Percentiles rank a stretch among this genome's conserved stretches.
These are phyloP conservation scores for Arbacia lixula DNA, from an alignment of 53 echinoderm and acorn worm genomes.

Conservation along the genomic window DNA sequence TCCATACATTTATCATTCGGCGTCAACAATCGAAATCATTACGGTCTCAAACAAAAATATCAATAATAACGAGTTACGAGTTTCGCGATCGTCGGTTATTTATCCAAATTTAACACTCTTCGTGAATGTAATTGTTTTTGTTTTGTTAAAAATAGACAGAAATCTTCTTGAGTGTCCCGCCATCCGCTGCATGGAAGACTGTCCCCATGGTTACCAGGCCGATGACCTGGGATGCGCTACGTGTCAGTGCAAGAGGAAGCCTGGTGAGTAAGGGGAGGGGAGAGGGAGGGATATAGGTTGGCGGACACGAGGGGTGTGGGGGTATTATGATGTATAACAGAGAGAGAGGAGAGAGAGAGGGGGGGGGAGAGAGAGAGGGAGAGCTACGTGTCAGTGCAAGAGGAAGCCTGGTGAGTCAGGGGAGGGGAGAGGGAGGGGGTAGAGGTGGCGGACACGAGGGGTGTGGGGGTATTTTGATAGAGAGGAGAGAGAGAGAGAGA, in stretches of 20 bases:
- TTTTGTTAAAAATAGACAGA: constrained; percentile 1
- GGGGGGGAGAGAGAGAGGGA: background rate
- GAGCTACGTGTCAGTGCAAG: background rate
- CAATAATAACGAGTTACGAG: too few species aligned
- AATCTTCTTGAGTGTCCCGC: constrained; percentile 36
- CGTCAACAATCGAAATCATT: too few species aligned
- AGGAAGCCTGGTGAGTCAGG: background rate
- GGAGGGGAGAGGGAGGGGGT: background rate
- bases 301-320: background rate
- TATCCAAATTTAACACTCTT: too few species aligned
- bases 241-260: constrained; percentile 48
- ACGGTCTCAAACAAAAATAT: too few species aligned
- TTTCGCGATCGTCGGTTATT: too few species aligned
- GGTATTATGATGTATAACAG: too few species aligned
- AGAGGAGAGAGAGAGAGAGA: too few species aligned
- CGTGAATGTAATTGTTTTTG: too few species aligned
- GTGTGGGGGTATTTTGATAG: too few species aligned
- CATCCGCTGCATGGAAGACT: constrained; percentile 48
- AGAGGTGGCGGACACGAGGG: constrained; percentile 3
- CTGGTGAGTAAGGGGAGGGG: background rate
- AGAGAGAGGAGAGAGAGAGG: background rate
- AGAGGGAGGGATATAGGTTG: background rate
- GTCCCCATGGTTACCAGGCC: constrained; percentile 57
- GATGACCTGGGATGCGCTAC: constrained; percentile 47
- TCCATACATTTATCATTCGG: too few species aligned